Base-by-base conservation (phyloP, 2,797 vertebrate genomes). In the Vespertilio murinus region DNA sequence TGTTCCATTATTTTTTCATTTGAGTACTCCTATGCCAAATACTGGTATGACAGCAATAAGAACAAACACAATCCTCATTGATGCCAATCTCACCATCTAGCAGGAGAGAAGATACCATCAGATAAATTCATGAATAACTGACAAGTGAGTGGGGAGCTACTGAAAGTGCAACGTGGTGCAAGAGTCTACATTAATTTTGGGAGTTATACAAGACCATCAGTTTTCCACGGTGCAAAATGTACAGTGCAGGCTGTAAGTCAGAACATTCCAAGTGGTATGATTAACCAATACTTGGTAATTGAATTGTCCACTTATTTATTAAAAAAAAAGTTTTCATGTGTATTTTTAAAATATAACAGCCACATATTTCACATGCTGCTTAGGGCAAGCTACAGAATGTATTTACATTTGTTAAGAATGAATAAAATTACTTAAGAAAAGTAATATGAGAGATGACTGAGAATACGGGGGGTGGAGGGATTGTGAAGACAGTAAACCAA, bases 341-440 rank as follows among this genome's bases (percentile, higher is more conserved):
- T 79, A 52, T 54, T 95, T 96, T 33, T 25, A 82, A 92, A 88
- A 18, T 33, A 71, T 59, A 70, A 64, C n/a, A 59, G 16, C 65
- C 28, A 40, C 42, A 4, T 20, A 52, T 22, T 64, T 83, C 73
- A 52, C 10, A 65, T 59, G 40, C 22, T 54, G 18, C n/a, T 49
- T 18, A 69, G 22, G 20, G 77, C 28, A 71, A 64, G 35, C 35
- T 71, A 71, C 88, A 83, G 30, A 54, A 54, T 28, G 6, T 18
- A 38, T 86, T 86, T 67, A 56, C 6, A 1, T 80, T 45, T 95
- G 74, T 79, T 0, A 28, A 84, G 79, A 74, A 67, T 45, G n/a
- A 89, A 79, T 52, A 67, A 82, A 93, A 85, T 13, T 52, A n/a
- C 38, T 78, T 89, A 75, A 88, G 80, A 88, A 88, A 82, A 82